These are phyloP conservation scores for Notothenia rossii DNA, from an alignment of 2,113 vertebrate genomes.

Conservation along the genomic window DNA sequence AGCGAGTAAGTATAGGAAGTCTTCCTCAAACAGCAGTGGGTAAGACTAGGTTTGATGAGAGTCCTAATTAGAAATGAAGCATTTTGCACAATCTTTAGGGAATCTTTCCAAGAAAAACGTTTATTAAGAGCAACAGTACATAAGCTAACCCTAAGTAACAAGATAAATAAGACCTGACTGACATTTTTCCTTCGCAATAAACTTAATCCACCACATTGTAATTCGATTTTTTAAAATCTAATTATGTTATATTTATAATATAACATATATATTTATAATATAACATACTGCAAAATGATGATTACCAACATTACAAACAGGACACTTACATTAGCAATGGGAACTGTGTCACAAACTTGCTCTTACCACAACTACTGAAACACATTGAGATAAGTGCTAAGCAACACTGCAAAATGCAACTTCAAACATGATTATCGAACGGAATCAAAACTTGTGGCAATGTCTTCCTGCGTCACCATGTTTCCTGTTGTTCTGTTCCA, in stretches of 20 bases:
- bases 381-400: neutral
- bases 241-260: too few relatives aligned
- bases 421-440: neutral
- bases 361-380: neutral
- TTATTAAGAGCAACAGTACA: neutral
- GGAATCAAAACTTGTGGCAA: too few relatives aligned
- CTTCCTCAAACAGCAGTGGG: neutral
- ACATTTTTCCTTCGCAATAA: too few relatives aligned
- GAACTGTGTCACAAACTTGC: neutral
- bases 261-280: too few relatives aligned
- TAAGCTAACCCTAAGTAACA: too few relatives aligned
- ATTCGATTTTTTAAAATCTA: too few relatives aligned
- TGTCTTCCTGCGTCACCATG: too few relatives aligned
- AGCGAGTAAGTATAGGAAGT: conserved; percentile 13
- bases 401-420: neutral
- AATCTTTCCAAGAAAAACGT: neutral
- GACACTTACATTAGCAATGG: neutral
- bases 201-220: too few relatives aligned
- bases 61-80: neutral
- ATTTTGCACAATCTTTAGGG: conserved; percentile 1
- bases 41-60: neutral
- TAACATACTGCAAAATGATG: neutral
- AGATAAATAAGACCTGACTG: neutral
- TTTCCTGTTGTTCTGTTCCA: neutral
- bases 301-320: neutral